Evolutionary conservation across 2,888 invertebrate species (phyloP).

Genomic region (Atrina japonica): DNA sequence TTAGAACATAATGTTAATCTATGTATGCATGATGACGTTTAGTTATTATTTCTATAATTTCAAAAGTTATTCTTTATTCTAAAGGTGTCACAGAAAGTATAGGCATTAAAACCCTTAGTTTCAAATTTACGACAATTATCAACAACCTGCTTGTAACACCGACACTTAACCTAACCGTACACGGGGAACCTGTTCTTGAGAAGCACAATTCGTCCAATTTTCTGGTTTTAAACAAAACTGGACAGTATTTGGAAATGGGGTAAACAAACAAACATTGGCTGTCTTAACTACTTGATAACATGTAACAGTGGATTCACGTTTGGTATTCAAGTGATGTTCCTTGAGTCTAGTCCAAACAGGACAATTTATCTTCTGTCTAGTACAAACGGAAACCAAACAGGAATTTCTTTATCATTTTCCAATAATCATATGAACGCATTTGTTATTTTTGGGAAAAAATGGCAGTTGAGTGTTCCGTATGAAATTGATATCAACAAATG

Average conservation of each 20-base stretch:
- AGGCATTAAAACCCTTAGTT: conserved; percentile 36
- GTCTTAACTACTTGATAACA: conserved; percentile 25
- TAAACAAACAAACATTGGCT: conserved; percentile 28
- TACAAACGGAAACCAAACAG: neutral
- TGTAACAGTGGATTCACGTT: conserved; percentile 45
- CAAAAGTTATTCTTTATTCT: no score
- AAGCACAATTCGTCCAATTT: conserved; percentile 9
- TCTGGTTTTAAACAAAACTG: conserved; percentile 39
- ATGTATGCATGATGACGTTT: no score
- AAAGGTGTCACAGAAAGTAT: no score
- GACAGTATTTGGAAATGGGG: conserved; percentile 45
- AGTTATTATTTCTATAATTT: no score
- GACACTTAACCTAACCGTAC: conserved; percentile 32
- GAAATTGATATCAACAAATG: conserved; percentile 34
- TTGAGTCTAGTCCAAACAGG: conserved; percentile 32
- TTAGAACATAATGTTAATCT: no score
- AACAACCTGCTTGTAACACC: conserved; percentile 38
- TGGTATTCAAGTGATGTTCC: conserved; percentile 29
- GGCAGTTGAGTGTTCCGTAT: conserved; percentile 20
- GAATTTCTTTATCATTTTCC: conserved; percentile 23
- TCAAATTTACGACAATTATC: conserved; percentile 40
- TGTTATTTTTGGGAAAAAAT: conserved; percentile 10
- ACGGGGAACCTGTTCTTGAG: conserved; percentile 42
- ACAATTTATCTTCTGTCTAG: conserved; percentile 4
- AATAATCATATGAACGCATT: conserved; percentile 11